Percentiles rank a stretch among this genome's conserved stretches.
phyloP scores from a whole-genome alignment of 2,888 invertebrate species.

The Lysandra coridon region DNA sequence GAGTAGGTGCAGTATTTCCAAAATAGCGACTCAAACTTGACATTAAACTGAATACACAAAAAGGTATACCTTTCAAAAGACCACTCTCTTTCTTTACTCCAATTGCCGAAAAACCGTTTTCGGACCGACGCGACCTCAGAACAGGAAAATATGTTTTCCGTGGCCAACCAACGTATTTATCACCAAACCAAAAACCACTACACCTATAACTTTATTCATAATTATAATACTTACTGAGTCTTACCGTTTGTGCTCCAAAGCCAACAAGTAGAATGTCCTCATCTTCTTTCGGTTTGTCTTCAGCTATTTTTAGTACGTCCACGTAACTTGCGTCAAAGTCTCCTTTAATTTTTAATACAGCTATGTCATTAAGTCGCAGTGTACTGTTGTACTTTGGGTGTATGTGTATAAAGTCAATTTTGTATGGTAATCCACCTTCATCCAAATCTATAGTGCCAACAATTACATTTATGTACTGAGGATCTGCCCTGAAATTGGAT shows the following conservation, averaged over 20 bases:
- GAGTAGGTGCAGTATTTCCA: too few relatives aligned
- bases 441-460: constrained; percentile 64
- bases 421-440: constrained; percentile 51
- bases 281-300: constrained; percentile 52
- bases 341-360: constrained; percentile 55
- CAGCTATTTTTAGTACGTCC: constrained; percentile 48
- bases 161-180: too few relatives aligned
- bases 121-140: too few relatives aligned
- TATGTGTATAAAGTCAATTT: constrained; percentile 51
- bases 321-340: constrained; percentile 52
- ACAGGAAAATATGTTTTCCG: too few relatives aligned
- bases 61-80: too few relatives aligned
- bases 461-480: constrained; percentile 57
- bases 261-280: constrained; percentile 59
- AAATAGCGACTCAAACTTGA: too few relatives aligned
- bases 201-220: background rate
- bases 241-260: constrained; percentile 64
- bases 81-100: too few relatives aligned
- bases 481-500: constrained; percentile 50
- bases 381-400: constrained; percentile 53
- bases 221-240: constrained; percentile 18
- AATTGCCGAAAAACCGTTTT: too few relatives aligned
- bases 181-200: too few relatives aligned
- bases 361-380: constrained; percentile 60
- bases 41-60: too few relatives aligned